Percentiles rank a stretch among this genome's conserved stretches.
Conservation (phyloP, 2,113 vertebrate genomes). For the Saguinus imperator region DNA sequence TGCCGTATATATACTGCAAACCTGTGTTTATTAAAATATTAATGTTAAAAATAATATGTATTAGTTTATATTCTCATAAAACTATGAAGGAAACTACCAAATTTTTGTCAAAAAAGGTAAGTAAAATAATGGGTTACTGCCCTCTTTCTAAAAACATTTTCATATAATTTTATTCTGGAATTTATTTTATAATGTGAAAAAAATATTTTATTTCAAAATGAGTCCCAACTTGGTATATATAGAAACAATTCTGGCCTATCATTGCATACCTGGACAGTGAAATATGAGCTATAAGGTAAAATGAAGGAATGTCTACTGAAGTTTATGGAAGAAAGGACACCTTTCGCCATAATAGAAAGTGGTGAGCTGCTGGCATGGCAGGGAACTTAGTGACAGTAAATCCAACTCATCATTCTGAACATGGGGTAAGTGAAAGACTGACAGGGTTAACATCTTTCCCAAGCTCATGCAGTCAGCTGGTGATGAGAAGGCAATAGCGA, state of each 20-base stretch:
- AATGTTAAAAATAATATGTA: background rate
- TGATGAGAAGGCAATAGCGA: background rate
- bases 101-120: background rate
- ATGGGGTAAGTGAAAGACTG: background rate
- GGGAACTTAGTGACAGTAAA: background rate
- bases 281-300: background rate
- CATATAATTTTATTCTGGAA: background rate
- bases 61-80: background rate
- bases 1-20: background rate
- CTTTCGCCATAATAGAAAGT: background rate
- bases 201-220: background rate
- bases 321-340: background rate
- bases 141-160: background rate
- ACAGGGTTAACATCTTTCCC: background rate
- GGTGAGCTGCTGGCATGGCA: background rate
- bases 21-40: conserved; percentile 33
- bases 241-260: background rate
- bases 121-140: background rate
- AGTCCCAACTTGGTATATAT: background rate
- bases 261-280: background rate
- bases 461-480: background rate
- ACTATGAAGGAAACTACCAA: background rate
- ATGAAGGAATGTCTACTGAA: background rate
- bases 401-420: background rate
- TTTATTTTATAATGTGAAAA: conserved; percentile 9